phyloP scores from a whole-genome alignment of 2,797 vertebrate species.

The Botia almorhae region DNA sequence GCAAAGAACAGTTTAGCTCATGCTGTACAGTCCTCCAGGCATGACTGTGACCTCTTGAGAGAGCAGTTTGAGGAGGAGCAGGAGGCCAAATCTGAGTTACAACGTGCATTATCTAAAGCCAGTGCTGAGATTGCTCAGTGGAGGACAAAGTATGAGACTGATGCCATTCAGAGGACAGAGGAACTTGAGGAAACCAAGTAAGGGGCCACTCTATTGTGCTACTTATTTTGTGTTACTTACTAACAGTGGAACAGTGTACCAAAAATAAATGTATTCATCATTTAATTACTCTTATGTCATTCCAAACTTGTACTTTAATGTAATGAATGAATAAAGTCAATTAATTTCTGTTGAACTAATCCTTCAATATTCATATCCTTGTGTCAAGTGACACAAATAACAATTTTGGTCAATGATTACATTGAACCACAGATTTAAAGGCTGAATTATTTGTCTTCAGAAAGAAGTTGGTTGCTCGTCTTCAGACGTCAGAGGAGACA shows the following conservation, averaged over 20 bases:
- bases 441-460: conserved; percentile 64
- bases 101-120: conserved; percentile 81
- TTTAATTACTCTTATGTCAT: no score
- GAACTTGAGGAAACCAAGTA: conserved; percentile 88
- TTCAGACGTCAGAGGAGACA: conserved; percentile 86
- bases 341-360: no score
- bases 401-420: neutral
- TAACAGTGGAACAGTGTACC: no score
- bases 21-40: conserved; percentile 78
- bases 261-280: no score
- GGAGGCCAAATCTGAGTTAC: conserved; percentile 83
- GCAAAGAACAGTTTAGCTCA: conserved; percentile 84
- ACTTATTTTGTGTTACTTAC: no score
- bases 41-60: conserved; percentile 72
- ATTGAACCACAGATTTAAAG: neutral
- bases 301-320: no score
- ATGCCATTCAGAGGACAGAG: conserved; percentile 84
- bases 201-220: conserved; percentile 41
- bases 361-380: no score
- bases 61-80: conserved; percentile 87
- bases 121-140: conserved; percentile 85
- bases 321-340: no score
- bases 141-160: conserved; percentile 87
- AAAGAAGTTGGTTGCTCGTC: conserved; percentile 87
- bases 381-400: no score